Conservation (phyloP, 1,140 invertebrate genomes). For the Battus philenor region DNA sequence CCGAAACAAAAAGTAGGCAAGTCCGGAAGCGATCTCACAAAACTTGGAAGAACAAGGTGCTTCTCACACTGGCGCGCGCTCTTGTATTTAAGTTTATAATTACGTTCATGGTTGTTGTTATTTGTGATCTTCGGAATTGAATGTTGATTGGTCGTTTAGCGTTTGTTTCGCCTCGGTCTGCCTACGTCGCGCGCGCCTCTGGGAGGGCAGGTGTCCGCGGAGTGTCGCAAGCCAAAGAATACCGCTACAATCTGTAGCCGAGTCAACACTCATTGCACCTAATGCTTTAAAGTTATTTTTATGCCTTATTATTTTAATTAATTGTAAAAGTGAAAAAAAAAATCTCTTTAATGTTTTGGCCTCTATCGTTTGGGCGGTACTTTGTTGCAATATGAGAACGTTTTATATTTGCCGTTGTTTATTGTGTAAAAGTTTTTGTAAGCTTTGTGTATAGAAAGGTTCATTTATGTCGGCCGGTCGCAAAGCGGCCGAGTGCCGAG, state of each 20-base stretch:
- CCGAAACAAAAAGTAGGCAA: slow-evolving; percentile 11
- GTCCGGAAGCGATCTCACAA: not conserved
- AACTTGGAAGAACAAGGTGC: not conserved
- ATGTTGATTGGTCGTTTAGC: slow-evolving; percentile 18
- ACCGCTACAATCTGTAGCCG: slow-evolving; percentile 47
- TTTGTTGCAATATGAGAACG: slow-evolving; percentile 54
- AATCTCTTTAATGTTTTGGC: slow-evolving; percentile 57
- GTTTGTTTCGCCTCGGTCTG: slow-evolving; percentile 25
- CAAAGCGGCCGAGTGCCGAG: slow-evolving; percentile 41
- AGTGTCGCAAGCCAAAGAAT: slow-evolving; percentile 61
- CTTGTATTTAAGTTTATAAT: slow-evolving; percentile 23
- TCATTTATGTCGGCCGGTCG: slow-evolving; percentile 46
- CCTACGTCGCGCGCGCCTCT: slow-evolving; percentile 24
- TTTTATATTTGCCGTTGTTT: slow-evolving; percentile 65
- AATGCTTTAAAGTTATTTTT: slow-evolving; percentile 64
- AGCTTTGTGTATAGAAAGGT: slow-evolving; percentile 51
- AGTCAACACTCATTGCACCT: slow-evolving; percentile 63
- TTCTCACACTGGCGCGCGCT: slow-evolving; percentile 23
- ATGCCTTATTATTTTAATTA: slow-evolving; percentile 39
- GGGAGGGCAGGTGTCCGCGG: slow-evolving; percentile 27
- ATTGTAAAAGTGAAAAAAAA: slow-evolving; percentile 21
- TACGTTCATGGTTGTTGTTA: slow-evolving; percentile 35
- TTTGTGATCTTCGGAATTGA: slow-evolving; percentile 37
- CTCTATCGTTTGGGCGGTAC: slow-evolving; percentile 50
- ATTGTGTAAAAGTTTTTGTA: slow-evolving; percentile 56